Percentiles rank a stretch among this genome's conserved stretches.
Conservation (phyloP, 2,888 invertebrate genomes). For the Mythimna pallens region DNA sequence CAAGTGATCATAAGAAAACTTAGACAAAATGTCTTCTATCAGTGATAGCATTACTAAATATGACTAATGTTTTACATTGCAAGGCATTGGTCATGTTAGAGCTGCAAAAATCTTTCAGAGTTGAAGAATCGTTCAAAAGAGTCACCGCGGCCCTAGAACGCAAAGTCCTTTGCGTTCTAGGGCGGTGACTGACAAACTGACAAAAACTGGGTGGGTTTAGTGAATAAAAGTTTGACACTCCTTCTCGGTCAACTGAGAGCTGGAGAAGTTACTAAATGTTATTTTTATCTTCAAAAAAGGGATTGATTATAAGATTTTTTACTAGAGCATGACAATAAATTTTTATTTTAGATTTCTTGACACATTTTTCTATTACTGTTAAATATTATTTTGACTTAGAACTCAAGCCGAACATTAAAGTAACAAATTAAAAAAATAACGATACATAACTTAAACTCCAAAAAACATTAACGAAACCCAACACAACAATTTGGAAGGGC, state of each 20-base stretch:
- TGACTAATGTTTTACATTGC: neutral
- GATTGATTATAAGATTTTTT: neutral
- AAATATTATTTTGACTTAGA: neutral
- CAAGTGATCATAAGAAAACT: neutral
- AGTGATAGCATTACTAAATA: neutral
- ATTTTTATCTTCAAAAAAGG: too few species aligned
- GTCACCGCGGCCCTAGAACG: too few species aligned
- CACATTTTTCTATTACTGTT: neutral
- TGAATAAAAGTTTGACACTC: too few species aligned
- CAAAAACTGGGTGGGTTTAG: too few species aligned
- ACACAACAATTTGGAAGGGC: constrained; percentile 24
- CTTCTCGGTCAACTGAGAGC: too few species aligned
- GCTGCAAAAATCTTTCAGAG: too few species aligned
- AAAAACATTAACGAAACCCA: constrained; percentile 9
- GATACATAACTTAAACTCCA: neutral
- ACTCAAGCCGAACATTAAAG: neutral
- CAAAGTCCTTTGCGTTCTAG: too few species aligned
- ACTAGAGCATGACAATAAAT: neutral
- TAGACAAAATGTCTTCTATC: neutral
- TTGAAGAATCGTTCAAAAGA: too few species aligned
- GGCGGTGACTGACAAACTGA: too few species aligned
- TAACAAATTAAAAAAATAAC: constrained; percentile 3
- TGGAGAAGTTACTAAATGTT: too few species aligned
- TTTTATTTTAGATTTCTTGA: too few species aligned
- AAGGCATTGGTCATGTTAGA: neutral